Base-by-base conservation (phyloP, 2,797 vertebrate species). In the Lepidocolaptes lacrymiger region DNA sequence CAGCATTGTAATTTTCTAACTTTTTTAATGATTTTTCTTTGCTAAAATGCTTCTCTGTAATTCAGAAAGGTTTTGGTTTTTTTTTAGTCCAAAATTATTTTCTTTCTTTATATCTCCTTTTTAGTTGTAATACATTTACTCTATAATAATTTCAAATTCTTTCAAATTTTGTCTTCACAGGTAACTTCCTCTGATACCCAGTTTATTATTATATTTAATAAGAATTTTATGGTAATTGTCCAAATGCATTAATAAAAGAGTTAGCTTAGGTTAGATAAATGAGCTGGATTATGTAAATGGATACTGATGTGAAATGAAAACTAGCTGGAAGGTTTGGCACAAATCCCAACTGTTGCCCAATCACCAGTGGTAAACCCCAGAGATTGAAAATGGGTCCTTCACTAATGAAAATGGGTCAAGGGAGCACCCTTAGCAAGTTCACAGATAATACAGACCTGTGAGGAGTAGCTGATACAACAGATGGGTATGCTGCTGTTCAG, bases 351-450 rank as follows among this genome's bases (percentile, higher is more conserved):
- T 61, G 59, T 15, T 82, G 14, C 13, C 12, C 1, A 30, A 0
- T 22, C 19, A 68, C 6, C 23, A 62, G 14, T 51, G 30, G 2
- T 58, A 23, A 23, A 58, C 2, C 3, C 6, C 14, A 75, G 10
- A 8, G 15, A 5, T 26, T 0, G 0, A 37, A 68, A 77, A 12
- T 14, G 1, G 5, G 24, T 85, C 17, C 30, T n/a, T 64, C 22
- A 12, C 6, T 64, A 64, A 44, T 24, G 1, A 41, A 62, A 77
- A 16, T 10, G 1, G 6, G n/a, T 75, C 17, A 52, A 63, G 18
- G 51, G 1, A 75, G 3, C 15, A 49, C 49, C 37, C 15, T 44
- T 11, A 44, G 23, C 21, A 73, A 73, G 28, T 71, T 85, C 54
- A 82, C 5, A 75, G 48, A 51, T 46, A 9, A 63, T 30, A 32